Base-by-base conservation (phyloP, 2,888 invertebrate species). In the Plagodis pulveraria region DNA sequence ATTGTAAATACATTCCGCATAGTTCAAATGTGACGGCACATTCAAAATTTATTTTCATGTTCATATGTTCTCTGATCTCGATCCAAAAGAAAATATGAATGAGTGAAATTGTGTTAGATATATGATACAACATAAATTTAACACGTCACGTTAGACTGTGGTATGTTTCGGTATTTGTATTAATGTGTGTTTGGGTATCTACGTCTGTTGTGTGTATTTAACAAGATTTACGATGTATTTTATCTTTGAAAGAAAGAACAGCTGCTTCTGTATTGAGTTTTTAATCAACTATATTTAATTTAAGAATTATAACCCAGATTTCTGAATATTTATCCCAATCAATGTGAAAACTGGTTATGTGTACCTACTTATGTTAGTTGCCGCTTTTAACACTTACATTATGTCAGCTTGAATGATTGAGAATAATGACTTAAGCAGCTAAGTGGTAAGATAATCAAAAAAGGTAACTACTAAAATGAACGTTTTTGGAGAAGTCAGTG, bases 221-320 rank as follows among this genome's bases (percentile, higher is more conserved):
- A 46, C 59, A 55, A 62, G 73, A 77, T 75, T 65, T 73, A 77
- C 67, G 68, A 54, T 52, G 58, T 63, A 69, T 66, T 75, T 69
- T 67, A 74, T 66, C 53, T 69, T 73, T 65, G 47, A 58, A 55
- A 56, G 38, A 65, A 58, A 56, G 38, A 65, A 58, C 59, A 67
- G 63, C 63, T 62, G 67, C 51, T 42, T 33, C 44, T 55, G 34
- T 51, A 62, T 54, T 46, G 50, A 45, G 54, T 62, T 56, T 54
- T 44, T 54, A 56, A 65, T 56, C 59, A 10, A 65, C 62, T 51
- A 46, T 8, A 48, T 58, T 44, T 34, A 9, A 41, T 41, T 44
- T 22, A 32, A 12, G 35, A 48, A 40, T 52, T 57, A 51, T 8
- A 9, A 12, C 33, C 33, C 42, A 43, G 12, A 9, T 48, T 51